A percentile compares a stretch with the other conserved stretches of the same genome.
phyloP scores from a whole-genome alignment of 2,797 vertebrate genomes.

The Labroides dimidiatus region DNA sequence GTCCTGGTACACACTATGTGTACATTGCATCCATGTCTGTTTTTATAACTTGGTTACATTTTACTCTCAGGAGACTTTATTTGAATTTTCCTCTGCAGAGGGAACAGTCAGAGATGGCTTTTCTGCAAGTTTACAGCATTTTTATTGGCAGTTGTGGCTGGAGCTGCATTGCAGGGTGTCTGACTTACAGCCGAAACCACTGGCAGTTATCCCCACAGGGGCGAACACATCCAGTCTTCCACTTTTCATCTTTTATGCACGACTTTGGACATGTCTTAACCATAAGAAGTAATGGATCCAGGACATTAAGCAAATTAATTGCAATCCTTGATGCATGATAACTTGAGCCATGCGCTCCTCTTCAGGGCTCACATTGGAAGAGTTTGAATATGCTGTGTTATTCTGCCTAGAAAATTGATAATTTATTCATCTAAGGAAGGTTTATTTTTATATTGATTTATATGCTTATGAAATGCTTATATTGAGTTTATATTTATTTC shows the following conservation, averaged over 20 bases:
- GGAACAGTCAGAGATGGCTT: conserved; percentile 11
- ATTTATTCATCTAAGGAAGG: no score
- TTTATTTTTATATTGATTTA: no score
- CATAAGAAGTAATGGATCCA: conserved; percentile 5
- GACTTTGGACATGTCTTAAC: conserved; percentile 9
- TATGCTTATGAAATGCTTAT: no score
- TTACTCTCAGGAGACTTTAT: not conserved
- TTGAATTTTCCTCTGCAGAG: conserved; percentile 4
- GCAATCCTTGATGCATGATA: not conserved
- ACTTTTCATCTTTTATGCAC: conserved; percentile 34
- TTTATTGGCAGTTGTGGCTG: not conserved
- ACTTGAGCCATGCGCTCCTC: not conserved
- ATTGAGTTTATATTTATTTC: no score
- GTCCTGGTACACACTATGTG: no score
- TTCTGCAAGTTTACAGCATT: conserved; percentile 13
- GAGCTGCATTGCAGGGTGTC: conserved; percentile 20
- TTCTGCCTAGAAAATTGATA: no score
- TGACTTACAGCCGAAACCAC: conserved; percentile 8
- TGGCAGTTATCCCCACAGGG: not conserved
- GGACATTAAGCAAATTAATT: conserved; percentile 24
- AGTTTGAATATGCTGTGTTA: not conserved
- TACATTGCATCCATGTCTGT: no score
- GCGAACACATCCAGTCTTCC: not conserved
- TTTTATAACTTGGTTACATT: not conserved
- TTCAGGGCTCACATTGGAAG: conserved; percentile 4